Evolutionary conservation across 2,113 vertebrate species (phyloP), one percentile per base, ranked within the genome.

Genomic region (Lampris megalopsis): DNA sequence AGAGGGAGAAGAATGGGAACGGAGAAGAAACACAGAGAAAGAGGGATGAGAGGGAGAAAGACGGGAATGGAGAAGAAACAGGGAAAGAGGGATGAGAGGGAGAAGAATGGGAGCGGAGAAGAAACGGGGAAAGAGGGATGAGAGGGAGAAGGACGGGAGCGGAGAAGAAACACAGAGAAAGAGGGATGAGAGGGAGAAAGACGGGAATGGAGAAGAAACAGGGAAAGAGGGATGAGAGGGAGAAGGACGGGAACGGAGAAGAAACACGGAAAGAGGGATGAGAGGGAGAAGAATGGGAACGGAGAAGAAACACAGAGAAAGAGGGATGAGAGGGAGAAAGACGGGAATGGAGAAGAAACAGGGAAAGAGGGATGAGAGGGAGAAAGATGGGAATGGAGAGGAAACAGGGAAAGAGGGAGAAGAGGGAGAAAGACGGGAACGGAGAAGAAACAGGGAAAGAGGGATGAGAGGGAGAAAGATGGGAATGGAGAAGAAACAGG

Each of bases 21-120:
- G 37, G 24, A 43, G 40, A 24, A 24, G 24, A 24, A 24, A 24
- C n/a, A n/a, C 24, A 24, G 24, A 24, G 24, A 24, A 24, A 24
- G 24, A 24, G 24, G 24, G 24, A 24, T 24, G 24, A 24, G 24
- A 24, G 24, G 24, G 24, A 24, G 24, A 24, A 54, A 73, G 73
- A 68, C 1, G 3, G 60, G 67, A 57, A 70, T 45, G 41, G 70
- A 40, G 63, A 74, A 24, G 24, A 24, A 24, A 24, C 4, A 45
- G 43, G 43, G 5, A 62, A 41, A 41, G 70, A 48, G 43, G 35
- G 63, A 63, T n/a, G 60, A 45, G 43, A 7, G 7, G 43, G 7
- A 45, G 7, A 45, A 10, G 49, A 6, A 11, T 48, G 38, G 9
- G 37, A 24, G 0, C 24, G 24, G 24, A 24, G 24, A 24, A 24